Base-by-base conservation (phyloP, 2,113 vertebrate genomes). In the Talpa occidentalis region DNA sequence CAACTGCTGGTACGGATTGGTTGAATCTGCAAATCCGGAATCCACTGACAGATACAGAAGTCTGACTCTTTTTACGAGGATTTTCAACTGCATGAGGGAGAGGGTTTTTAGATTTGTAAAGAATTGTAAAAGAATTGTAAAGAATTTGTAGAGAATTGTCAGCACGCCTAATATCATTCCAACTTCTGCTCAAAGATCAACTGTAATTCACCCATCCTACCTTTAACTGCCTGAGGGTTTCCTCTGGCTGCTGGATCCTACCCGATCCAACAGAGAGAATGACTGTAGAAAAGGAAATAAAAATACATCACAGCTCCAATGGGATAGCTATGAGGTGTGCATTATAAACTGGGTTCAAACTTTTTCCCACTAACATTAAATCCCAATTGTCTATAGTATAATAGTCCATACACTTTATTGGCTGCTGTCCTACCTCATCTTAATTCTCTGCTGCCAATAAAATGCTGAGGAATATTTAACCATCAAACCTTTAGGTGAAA, bases 401-500 rank as follows among this genome's bases (percentile, higher is more conserved):
- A 88, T 26, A 73, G 5, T 88, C 59, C 90, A 12, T 52, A 89
- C 12, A 78, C 28, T 82, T 73, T n/a, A 42, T 35, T 19, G 42
- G 21, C 22, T 14, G 7, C 19, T 52, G 1, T 69, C 11, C 37
- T 37, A 86, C 54, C 22, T 56, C 67, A 42, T 72, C 32, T 80
- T 73, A 84, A 90, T 77, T 47, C 16, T 14, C 30, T 60, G 19
- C 19, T 60, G 17, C 49, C 44, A 78, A 32, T 24, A 32, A 95
- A 49, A 64, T n/a, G 11, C 59, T 74, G 6, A 88, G 10, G 93
- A 73, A 83, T 59, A 28, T 67, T 93, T 92, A 92, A 69, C 35
- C 42, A 74, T 12, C 12, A 88, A 32, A 19, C 22, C 54, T 69
- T 17, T 0, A 0, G 17, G 22, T 1, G 22, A 35, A 28, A 32